These are phyloP conservation scores for Sturnira hondurensis DNA, from an alignment of 2,113 vertebrate species.

Conservation along the genomic window DNA sequence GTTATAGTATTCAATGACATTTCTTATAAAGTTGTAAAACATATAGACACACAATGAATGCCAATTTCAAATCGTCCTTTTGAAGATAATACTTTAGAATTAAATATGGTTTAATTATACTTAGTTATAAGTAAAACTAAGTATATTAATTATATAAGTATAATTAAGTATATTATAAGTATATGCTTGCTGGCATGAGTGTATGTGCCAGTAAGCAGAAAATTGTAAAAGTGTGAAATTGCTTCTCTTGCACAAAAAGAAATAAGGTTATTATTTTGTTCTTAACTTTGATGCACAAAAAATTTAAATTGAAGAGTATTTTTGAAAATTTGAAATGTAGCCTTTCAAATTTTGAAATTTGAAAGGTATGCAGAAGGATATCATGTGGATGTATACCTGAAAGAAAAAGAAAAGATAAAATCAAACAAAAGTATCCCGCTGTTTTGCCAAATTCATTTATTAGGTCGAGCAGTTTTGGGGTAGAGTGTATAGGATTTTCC, in stretches of 20 bases:
- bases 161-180: too few species aligned
- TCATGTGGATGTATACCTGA: not conserved
- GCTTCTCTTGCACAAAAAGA: not conserved
- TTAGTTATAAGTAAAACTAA: too few species aligned
- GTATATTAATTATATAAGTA: too few species aligned
- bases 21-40: not conserved
- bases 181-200: not conserved
- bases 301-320: not conserved
- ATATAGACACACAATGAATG: not conserved
- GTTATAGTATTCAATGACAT: not conserved
- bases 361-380: not conserved
- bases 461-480: too few species aligned
- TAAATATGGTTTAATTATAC: not conserved
- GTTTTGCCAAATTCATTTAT: too few species aligned
- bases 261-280: not conserved
- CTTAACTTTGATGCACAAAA: not conserved
- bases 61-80: not conserved
- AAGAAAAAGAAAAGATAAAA: not conserved
- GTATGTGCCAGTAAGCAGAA: not conserved
- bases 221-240: not conserved
- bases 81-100: not conserved
- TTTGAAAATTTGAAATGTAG: not conserved
- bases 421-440: too few species aligned
- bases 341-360: constrained; percentile 1
- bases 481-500: too few species aligned